Conservation (phyloP, 2,113 vertebrate species). For the Dicerorhinus sumatrensis region DNA sequence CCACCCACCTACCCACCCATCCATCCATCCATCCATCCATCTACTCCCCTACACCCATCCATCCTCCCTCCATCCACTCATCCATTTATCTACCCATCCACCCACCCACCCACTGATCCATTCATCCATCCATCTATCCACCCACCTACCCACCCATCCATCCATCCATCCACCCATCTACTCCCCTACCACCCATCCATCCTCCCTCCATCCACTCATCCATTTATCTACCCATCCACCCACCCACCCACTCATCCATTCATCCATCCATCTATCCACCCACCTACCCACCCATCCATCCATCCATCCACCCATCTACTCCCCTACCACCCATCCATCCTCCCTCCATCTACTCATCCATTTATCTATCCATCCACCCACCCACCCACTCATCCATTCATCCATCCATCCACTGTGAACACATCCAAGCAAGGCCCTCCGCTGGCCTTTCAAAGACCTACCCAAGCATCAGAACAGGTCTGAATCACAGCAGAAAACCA, state of each 20-base stretch:
- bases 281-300: not conserved
- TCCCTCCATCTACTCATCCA: not conserved
- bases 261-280: not conserved
- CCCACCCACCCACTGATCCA: not conserved
- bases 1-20: not conserved
- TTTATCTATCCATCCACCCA: not conserved
- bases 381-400: not conserved
- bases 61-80: not conserved
- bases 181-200: rapidly evolving
- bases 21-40: too few relatives aligned
- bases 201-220: too few relatives aligned
- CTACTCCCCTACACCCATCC: not conserved
- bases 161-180: rapidly evolving
- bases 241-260: rapidly evolving
- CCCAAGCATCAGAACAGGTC: too few relatives aligned
- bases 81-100: not conserved
- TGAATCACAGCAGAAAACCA: not conserved
- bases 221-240: too few relatives aligned
- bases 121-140: not conserved
- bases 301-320: too few relatives aligned
- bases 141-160: too few relatives aligned
- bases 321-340: not conserved
- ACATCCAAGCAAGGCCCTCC: not conserved
- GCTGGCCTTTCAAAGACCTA: not conserved
- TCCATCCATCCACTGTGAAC: not conserved